A percentile compares a stretch with the other conserved stretches of the same genome.
Conservation (phyloP, 2,113 vertebrate species). For the Montifringilla adamsi region DNA sequence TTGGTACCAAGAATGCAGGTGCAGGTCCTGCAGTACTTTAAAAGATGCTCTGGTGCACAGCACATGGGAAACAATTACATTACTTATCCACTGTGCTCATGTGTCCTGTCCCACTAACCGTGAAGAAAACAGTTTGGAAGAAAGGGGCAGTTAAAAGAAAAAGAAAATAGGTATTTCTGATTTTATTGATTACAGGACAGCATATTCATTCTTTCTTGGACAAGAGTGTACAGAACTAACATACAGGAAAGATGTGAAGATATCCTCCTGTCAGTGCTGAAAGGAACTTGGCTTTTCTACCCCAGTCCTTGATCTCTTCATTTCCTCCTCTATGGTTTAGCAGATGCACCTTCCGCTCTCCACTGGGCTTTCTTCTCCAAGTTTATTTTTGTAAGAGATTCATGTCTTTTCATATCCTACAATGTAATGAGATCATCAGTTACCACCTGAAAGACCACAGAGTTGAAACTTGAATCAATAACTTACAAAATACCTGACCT, state of each 20-base stretch:
- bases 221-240: not conserved
- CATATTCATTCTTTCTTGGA: not conserved
- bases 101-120: not conserved
- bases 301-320: not conserved
- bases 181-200: constrained; percentile 15
- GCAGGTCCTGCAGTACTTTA: not conserved
- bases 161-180: not conserved
- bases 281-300: not conserved
- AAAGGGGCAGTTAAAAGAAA: not conserved
- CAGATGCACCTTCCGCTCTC: constrained; percentile 57
- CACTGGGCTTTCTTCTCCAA: constrained; percentile 83
- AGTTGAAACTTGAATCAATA: not conserved
- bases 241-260: not conserved
- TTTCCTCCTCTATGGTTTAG: constrained; percentile 41
- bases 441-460: not conserved
- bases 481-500: not conserved
- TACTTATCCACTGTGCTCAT: not conserved
- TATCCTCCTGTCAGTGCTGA: not conserved
- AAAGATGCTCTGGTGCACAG: not conserved
- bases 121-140: not conserved
- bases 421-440: not conserved
- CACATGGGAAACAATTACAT: not conserved
- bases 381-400: constrained; percentile 77
- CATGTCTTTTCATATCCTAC: constrained; percentile 79
- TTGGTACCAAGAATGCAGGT: not conserved